Evolutionary conservation across 2,888 invertebrate species (phyloP), one percentile per base, ranked within the genome.

Genomic region (Sarcophaga subvicina): DNA sequence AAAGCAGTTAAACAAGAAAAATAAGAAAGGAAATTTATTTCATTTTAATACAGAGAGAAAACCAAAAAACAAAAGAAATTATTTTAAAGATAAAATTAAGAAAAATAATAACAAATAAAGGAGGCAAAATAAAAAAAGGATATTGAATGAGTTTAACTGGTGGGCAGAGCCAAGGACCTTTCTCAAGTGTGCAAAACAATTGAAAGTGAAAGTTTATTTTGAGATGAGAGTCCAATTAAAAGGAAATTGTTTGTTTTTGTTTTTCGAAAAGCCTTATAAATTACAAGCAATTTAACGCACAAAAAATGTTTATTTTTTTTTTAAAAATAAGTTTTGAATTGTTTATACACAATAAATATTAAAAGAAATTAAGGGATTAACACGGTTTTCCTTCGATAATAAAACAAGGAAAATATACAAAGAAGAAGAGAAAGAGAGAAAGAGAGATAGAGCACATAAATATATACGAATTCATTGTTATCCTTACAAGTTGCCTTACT

Each of bases 401-500:
- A 54, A 14, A 54, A 54, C 12, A 54, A 54, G 17, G 54, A 54
- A 14, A 54, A 17, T 17, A 49, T 12, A 49, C 17, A 54, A 14
- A 71, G 64, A 72, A 72, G 10, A 5, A 3, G 3, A 17, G 8
- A 22, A 45, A 54, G 14, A 20, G 37, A 37, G 37, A 37, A 0
- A 27, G 37, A 6, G 37, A 37, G 37, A 37, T 8, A 37, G 37
- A 37, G 54, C 3, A 49, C 11, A 49, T 49, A 49, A 49, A 49
- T 14, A 49, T 49, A 49, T 4, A 49, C 49, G 14, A 49, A 49
- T 67, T 64, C 63, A 80, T 76, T 85, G 37, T 80, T 62, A 80
- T 86, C 73, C 80, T 71, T 87, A 87, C 87, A 84, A 87, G 84
- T 87, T 87, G 87, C 84, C 84, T 87, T 84, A 84, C 71, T 69